phyloP scores from a whole-genome alignment of 2,888 invertebrate species.

The Hypolimnas misippus region DNA sequence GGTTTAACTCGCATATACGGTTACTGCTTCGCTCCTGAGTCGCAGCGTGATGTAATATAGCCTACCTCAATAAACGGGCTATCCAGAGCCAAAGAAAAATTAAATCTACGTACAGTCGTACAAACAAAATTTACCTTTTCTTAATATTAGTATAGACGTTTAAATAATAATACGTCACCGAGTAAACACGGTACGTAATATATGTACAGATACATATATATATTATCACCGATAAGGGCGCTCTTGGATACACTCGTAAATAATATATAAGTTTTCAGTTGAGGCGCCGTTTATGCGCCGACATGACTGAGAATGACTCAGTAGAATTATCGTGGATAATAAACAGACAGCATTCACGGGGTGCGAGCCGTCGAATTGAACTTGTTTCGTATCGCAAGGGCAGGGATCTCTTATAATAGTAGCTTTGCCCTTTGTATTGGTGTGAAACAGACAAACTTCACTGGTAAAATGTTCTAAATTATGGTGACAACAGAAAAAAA shows the following conservation, averaged over 20 bases:
- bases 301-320: conserved; percentile 32
- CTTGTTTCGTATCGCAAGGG: conserved; percentile 22
- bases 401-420: not conserved
- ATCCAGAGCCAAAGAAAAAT: no score
- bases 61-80: no score
- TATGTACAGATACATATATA: not conserved
- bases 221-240: not conserved
- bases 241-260: conserved; percentile 3
- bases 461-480: not conserved
- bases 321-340: conserved; percentile 25
- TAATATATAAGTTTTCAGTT: conserved; percentile 20
- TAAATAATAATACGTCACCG: not conserved
- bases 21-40: no score
- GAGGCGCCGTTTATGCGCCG: conserved; percentile 31
- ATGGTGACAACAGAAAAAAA: no score
- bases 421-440: no score
- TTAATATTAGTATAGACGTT: no score
- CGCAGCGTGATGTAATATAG: no score
- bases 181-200: not conserved
- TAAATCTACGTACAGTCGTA: no score
- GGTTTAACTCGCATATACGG: no score
- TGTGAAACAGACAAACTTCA: no score
- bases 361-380: conserved; percentile 26
- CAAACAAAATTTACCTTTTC: no score
- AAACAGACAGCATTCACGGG: conserved; percentile 26